Conservation (phyloP, 2,113 vertebrate genomes). For the Megaleporinus macrocephalus region DNA sequence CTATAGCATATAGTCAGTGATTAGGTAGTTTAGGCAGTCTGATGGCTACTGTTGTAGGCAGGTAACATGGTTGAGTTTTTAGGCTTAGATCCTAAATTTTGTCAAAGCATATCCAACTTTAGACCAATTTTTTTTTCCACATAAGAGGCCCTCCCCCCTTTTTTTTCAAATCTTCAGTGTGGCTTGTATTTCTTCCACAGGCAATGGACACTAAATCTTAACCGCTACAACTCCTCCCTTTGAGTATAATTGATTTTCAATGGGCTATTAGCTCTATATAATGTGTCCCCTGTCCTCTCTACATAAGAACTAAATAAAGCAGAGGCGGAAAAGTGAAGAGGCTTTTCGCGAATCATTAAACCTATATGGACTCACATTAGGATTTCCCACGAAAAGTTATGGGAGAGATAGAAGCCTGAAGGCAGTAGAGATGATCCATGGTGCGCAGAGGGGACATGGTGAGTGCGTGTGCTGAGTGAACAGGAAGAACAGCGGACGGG, state of each 20-base stretch:
- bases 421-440: slow-evolving; percentile 29
- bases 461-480: slow-evolving; percentile 28
- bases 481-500: slow-evolving; percentile 48
- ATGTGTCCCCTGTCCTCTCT: slow-evolving; percentile 31
- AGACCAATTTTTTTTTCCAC: neutral
- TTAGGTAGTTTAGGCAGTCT: too few species aligned
- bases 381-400: slow-evolving; percentile 41
- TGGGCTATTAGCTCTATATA: slow-evolving; percentile 38
- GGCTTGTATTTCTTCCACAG: slow-evolving; percentile 14
- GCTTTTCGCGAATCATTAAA: slow-evolving; percentile 46
- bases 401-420: slow-evolving; percentile 21
- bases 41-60: too few species aligned
- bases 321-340: slow-evolving; percentile 23
- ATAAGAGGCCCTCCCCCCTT: neutral
- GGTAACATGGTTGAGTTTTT: too few species aligned
- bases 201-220: slow-evolving; percentile 28
- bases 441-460: slow-evolving; percentile 25
- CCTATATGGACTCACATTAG: slow-evolving; percentile 35
- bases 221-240: slow-evolving; percentile 31
- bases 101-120: neutral
- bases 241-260: slow-evolving; percentile 46
- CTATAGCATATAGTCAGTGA: too few species aligned
- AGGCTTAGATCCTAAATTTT: too few species aligned
- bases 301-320: slow-evolving; percentile 28
- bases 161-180: slow-evolving; percentile 4